Evolutionary conservation across 2,797 vertebrate species (phyloP).

Genomic region (Spinibarbus caldwelli): DNA sequence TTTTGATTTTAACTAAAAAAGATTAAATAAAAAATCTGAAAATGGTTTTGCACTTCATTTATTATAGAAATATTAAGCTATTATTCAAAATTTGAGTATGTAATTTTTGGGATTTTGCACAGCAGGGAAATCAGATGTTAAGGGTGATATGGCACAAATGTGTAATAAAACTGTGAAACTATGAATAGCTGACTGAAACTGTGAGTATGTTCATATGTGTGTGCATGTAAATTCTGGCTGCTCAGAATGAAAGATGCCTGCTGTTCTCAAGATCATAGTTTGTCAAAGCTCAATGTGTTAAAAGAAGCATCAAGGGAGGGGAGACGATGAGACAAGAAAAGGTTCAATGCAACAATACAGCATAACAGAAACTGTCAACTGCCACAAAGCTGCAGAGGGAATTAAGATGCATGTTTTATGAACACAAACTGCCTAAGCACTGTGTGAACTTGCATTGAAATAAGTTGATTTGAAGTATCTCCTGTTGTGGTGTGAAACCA

Average conservation of each 20-base stretch:
- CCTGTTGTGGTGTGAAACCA: conserved; percentile 21
- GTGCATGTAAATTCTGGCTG: neutral
- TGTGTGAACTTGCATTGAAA: conserved; percentile 21
- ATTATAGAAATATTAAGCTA: neutral
- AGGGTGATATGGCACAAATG: neutral
- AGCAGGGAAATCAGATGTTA: neutral
- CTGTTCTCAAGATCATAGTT: neutral
- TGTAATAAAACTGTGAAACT: conserved; percentile 11
- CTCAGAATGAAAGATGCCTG: neutral
- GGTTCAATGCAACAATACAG: neutral
- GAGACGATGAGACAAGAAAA: neutral
- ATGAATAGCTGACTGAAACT: neutral
- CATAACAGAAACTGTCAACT: neutral
- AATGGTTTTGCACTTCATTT: neutral
- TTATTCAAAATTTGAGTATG: neutral
- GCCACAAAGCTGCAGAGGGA: conserved; percentile 3
- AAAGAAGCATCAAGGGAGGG: neutral
- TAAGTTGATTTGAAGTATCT: conserved; percentile 3
- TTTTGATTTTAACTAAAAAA: neutral
- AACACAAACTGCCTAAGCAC: conserved; percentile 17
- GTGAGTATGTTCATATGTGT: neutral
- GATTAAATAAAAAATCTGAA: neutral
- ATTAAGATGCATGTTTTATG: conserved; percentile 22
- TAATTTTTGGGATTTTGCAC: neutral
- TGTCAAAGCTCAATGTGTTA: conserved; percentile 19